Evolutionary conservation across 1,140 invertebrate genomes (phyloP).

Genomic region (Cotesia vestalis): DNA sequence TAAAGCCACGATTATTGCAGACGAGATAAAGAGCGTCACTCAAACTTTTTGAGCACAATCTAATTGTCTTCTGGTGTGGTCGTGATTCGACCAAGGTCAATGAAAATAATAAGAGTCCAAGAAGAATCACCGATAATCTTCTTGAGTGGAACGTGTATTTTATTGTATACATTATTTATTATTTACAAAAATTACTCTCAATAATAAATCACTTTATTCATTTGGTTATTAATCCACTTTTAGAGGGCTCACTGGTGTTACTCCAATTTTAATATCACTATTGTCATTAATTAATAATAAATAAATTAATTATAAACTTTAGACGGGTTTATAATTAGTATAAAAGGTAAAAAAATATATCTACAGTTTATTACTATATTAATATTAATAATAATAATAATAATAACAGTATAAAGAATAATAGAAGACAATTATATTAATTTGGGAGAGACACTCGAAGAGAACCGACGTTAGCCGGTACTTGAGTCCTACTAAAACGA

Average conservation of each 20-base stretch:
- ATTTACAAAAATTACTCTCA: background rate
- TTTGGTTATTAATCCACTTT: background rate
- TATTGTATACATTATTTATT: background rate
- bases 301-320: too few species aligned
- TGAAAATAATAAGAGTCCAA: slow-evolving; percentile 6
- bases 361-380: too few species aligned
- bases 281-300: too few species aligned
- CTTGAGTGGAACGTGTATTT: slow-evolving; percentile 3
- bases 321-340: too few species aligned
- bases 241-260: too few species aligned
- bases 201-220: background rate
- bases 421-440: background rate
- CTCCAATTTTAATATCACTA: too few species aligned
- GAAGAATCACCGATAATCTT: background rate
- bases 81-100: slow-evolving; percentile 14
- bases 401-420: too few species aligned
- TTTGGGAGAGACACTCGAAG: slow-evolving; percentile 17
- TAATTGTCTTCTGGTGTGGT: slow-evolving; percentile 37
- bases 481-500: slow-evolving; percentile 31
- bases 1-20: slow-evolving; percentile 53
- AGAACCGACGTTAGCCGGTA: slow-evolving; percentile 30
- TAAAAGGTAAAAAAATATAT: too few species aligned
- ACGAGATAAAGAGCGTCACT: slow-evolving; percentile 51
- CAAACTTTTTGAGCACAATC: slow-evolving; percentile 52
- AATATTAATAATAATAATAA: too few species aligned